phyloP scores from a whole-genome alignment of 2,888 invertebrate genomes.

The Polydrusus tereticollis region DNA sequence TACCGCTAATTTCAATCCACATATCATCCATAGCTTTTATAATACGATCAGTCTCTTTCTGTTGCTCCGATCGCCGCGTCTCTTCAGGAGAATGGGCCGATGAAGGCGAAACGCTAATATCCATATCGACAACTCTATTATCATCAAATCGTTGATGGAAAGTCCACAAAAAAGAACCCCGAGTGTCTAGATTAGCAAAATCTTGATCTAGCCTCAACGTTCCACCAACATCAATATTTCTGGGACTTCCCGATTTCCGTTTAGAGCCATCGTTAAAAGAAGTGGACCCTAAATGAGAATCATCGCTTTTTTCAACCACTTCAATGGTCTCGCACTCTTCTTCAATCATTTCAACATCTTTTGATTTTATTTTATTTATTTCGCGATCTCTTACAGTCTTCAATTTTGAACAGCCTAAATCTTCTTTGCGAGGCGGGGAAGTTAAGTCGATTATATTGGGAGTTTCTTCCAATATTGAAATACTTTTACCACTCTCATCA shows the following conservation, averaged over 20 bases:
- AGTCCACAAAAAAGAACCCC: constrained; percentile 3
- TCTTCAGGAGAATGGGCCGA: neutral
- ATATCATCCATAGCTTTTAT: constrained; percentile 5
- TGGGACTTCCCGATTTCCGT: neutral
- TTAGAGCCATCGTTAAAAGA: neutral
- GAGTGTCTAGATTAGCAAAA: constrained; percentile 5
- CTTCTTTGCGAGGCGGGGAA: neutral
- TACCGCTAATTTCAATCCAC: constrained; percentile 13
- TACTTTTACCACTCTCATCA: neutral
- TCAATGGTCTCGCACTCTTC: neutral
- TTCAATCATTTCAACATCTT: constrained; percentile 8
- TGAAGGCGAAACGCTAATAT: constrained; percentile 16
- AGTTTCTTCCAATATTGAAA: constrained; percentile 8
- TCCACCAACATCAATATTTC: neutral
- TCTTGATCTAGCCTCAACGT: neutral
- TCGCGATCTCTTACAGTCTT: neutral
- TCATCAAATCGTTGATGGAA: constrained; percentile 15
- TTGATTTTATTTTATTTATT: neutral
- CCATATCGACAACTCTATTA: constrained; percentile 13
- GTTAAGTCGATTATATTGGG: neutral
- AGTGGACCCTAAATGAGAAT: neutral
- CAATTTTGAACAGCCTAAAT: neutral
- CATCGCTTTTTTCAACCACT: constrained; percentile 10
- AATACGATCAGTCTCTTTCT: neutral
- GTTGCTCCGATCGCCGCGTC: neutral